Conservation (phyloP, 2,888 invertebrate genomes). For the Anticlea derivata region DNA sequence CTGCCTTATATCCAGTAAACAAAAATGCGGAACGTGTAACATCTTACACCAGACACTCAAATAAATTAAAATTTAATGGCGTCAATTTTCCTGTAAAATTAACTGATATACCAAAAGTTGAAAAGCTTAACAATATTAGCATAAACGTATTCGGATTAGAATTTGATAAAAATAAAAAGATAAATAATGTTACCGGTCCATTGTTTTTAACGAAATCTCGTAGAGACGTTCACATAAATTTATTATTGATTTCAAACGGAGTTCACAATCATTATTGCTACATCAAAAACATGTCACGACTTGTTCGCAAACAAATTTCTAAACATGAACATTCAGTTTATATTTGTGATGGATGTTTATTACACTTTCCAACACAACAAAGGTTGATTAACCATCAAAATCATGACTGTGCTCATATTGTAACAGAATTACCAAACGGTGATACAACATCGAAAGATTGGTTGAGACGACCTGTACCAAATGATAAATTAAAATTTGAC, state of each 20-base stretch:
- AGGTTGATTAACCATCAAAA: too few relatives aligned
- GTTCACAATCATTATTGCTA: not conserved
- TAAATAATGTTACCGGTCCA: not conserved
- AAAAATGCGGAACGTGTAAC: constrained; percentile 4
- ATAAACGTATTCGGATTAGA: constrained; percentile 7
- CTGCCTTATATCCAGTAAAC: constrained; percentile 5
- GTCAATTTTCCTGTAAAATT: constrained; percentile 8
- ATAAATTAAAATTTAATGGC: constrained; percentile 14
- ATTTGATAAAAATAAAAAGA: not conserved
- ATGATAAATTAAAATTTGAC: too few relatives aligned
- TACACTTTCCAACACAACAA: not conserved
- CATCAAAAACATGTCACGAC: not conserved
- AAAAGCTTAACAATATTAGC: too few relatives aligned
- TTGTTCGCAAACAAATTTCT: not conserved
- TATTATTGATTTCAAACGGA: not conserved
- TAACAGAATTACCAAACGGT: too few relatives aligned
- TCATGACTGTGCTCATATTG: too few relatives aligned
- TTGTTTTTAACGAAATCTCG: not conserved
- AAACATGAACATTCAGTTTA: not conserved
- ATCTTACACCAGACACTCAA: not conserved
- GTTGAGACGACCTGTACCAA: too few relatives aligned
- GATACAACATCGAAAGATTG: too few relatives aligned
- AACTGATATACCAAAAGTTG: constrained; percentile 6
- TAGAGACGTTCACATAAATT: not conserved
- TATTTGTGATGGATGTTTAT: not conserved